These are phyloP conservation scores for Papilio demoleus DNA, from an alignment of 2,888 invertebrate species.

Conservation along the genomic window DNA sequence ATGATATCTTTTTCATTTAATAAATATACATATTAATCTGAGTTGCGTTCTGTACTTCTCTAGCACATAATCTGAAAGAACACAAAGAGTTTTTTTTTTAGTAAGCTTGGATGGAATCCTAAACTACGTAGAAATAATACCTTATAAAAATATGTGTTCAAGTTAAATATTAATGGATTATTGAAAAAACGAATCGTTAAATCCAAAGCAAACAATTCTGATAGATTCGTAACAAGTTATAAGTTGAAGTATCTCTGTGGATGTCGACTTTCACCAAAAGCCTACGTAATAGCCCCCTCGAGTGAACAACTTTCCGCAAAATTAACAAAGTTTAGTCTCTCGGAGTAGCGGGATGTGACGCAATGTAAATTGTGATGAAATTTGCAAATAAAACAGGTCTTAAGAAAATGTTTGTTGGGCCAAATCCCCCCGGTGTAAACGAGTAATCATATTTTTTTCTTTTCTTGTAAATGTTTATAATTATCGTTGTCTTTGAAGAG, in stretches of 20 bases:
- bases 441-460: slow-evolving; percentile 31
- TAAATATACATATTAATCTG: no score
- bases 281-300: slow-evolving; percentile 70
- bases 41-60: no score
- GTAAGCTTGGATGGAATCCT: no score
- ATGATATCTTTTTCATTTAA: not conserved
- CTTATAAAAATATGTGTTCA: not conserved
- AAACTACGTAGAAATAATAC: no score
- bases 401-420: slow-evolving; percentile 51
- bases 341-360: slow-evolving; percentile 62
- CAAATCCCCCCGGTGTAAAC: slow-evolving; percentile 38
- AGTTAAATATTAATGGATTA: not conserved
- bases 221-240: slow-evolving; percentile 33
- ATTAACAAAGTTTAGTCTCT: slow-evolving; percentile 76
- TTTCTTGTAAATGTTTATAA: slow-evolving; percentile 19
- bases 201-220: slow-evolving; percentile 16
- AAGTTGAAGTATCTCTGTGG: slow-evolving; percentile 40
- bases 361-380: slow-evolving; percentile 75
- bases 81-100: no score
- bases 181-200: not conserved
- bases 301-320: slow-evolving; percentile 73
- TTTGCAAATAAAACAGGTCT: slow-evolving; percentile 72
- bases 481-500: not conserved
- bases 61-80: no score
- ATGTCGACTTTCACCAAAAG: slow-evolving; percentile 42